A percentile compares a stretch with the other conserved stretches of the same genome.
phyloP scores from a whole-genome alignment of 2,113 vertebrate species.

The Echinops telfairi region DNA sequence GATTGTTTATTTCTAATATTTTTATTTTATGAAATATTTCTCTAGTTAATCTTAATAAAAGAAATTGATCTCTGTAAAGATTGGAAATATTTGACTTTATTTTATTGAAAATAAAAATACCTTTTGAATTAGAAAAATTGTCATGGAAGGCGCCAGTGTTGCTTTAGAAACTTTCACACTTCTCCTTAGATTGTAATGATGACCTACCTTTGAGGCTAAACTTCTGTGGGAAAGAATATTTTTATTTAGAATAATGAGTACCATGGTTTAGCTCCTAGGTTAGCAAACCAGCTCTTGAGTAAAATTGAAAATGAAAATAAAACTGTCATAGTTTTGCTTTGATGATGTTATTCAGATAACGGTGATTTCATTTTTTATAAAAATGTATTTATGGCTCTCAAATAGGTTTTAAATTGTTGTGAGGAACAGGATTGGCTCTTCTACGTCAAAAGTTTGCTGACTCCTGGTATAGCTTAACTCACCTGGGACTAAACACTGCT shows the following conservation, averaged over 20 bases:
- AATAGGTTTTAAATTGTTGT: too few relatives aligned
- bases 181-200: conserved; percentile 32
- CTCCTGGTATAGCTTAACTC: neutral
- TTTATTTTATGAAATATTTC: conserved; percentile 36
- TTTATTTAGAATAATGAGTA: neutral
- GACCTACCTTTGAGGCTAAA: neutral
- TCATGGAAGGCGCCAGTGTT: neutral
- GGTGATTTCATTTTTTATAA: too few relatives aligned
- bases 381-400: too few relatives aligned
- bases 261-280: neutral
- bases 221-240: neutral
- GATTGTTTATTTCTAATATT: conserved; percentile 55
- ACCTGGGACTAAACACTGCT: neutral
- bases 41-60: conserved; percentile 52
- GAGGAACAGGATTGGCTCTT: too few relatives aligned
- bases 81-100: neutral
- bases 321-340: too few relatives aligned
- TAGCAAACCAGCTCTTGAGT: too few relatives aligned
- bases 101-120: neutral
- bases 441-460: too few relatives aligned
- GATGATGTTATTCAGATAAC: too few relatives aligned
- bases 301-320: too few relatives aligned
- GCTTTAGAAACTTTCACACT: conserved; percentile 25
- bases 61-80: conserved; percentile 23
- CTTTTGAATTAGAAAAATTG: conserved; percentile 3